Base-by-base conservation (phyloP, 1,140 invertebrate species). In the Sminthurides bifidus region DNA sequence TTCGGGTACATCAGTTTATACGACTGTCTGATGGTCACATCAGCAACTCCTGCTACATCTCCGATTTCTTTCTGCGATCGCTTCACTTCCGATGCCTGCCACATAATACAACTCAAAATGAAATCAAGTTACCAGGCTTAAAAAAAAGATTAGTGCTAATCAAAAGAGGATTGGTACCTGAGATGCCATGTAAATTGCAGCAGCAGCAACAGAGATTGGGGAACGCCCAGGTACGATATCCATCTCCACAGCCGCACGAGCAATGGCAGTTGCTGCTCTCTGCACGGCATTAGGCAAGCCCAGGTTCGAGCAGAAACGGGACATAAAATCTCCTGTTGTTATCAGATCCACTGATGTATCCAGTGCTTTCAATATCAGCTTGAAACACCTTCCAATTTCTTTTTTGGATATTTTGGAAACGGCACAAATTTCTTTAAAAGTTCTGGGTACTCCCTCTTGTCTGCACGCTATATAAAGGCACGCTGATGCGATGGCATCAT, bases 171-270 rank as follows among this genome's bases (percentile, higher is more conserved):
- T 17, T 6, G 24, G 56, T 73, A 86, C 86, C 73, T 94, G 91
- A 37, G 92, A 96, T 1, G 96, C 95, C 93, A 99, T 98, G 68
- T 98, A 99, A 67, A 99, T 99, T 44, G 96, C 94, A 43, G 96
- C 95, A 31, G 96, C 96, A 1, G 96, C 92, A 2, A 99, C 92
- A 0, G 94, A 98, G 63, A 98, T 97, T 0, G 96, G 96, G 63
- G 93, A 98, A 67, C 94, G 80, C n/a, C 95, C 95, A 56, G 95
- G 88, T 12, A 98, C 94, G 68, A 98, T 89, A 68, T 98, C 94
- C 68, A 96, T 72, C 68, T 98, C 93, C 0, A 94, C 92, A 43
- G 95, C 94, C 71, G 92, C 93, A 60, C 85, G 79, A 0, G 95
- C 95, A 68, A 99, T 98, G 67, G 95, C 83, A 6, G 92, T 96